These are phyloP conservation scores for Girardia tigrina DNA, from an alignment of 2,888 invertebrate genomes.

Conservation along the genomic window DNA sequence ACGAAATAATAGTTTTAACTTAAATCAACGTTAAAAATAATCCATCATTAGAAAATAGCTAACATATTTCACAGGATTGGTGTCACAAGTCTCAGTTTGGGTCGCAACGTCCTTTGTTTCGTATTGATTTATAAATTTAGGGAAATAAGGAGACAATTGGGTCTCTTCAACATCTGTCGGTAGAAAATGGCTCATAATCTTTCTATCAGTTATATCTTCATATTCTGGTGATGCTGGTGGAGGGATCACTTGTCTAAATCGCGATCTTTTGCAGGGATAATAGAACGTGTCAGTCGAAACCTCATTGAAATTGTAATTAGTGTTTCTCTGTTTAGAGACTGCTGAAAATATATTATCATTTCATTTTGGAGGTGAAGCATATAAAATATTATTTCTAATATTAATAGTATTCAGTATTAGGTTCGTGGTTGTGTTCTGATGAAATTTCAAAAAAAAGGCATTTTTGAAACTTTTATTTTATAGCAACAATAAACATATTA, in stretches of 20 bases:
- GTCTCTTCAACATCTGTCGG: background rate
- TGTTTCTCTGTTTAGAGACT: background rate
- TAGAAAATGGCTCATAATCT: background rate
- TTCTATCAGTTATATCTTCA: background rate
- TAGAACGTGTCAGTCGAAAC: background rate
- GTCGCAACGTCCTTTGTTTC: background rate
- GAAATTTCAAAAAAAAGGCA: too few relatives aligned
- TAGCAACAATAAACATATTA: too few relatives aligned
- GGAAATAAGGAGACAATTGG: background rate
- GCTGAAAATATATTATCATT: background rate
- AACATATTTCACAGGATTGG: background rate
- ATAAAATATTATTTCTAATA: too few relatives aligned
- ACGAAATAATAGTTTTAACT: too few relatives aligned
- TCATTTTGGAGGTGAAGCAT: too few relatives aligned
- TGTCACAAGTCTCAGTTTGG: background rate
- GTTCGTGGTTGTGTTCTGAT: too few relatives aligned
- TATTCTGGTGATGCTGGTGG: background rate
- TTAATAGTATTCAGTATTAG: too few relatives aligned
- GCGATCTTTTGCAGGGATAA: background rate
- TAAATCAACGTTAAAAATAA: too few relatives aligned
- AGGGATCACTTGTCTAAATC: background rate
- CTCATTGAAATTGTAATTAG: constrained; percentile 1
- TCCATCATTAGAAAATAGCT: too few relatives aligned
- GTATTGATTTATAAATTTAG: background rate
- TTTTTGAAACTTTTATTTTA: too few relatives aligned